A percentile compares a stretch with the other conserved stretches of the same genome.
Evolutionary conservation across 2,113 vertebrate genomes (phyloP).

Genomic region (Gymnarchus niloticus): DNA sequence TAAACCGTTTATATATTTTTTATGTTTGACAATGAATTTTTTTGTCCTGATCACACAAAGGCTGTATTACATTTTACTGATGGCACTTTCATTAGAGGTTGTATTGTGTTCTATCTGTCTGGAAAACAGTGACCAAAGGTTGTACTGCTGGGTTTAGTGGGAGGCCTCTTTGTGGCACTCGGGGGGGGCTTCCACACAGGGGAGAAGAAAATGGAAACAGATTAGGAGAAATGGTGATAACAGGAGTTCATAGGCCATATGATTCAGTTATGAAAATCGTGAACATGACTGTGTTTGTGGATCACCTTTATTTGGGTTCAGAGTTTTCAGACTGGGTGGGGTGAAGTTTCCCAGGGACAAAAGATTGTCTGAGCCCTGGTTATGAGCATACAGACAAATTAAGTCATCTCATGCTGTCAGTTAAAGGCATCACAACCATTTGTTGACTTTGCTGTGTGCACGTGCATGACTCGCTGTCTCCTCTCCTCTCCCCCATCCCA

Average conservation of each 20-base stretch:
- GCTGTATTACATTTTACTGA: not conserved
- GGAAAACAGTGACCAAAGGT: no score
- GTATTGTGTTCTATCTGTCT: no score
- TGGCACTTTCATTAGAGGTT: no score
- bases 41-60: not conserved
- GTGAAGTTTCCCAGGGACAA: no score
- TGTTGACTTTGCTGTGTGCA: not conserved
- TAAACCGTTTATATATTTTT: no score
- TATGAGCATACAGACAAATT: not conserved
- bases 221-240: not conserved
- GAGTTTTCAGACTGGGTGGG: not conserved
- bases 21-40: not conserved
- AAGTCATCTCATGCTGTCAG: not conserved
- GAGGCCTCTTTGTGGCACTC: not conserved
- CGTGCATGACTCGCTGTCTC: constrained; percentile 5
- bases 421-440: not conserved
- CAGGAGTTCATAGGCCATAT: no score
- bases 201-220: not conserved
- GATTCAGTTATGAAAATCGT: not conserved
- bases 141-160: not conserved
- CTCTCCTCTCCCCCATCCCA: not conserved
- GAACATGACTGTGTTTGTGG: no score
- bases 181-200: not conserved
- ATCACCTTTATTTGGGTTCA: not conserved
- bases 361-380: no score